phyloP scores from a whole-genome alignment of 2,888 invertebrate species.

The Gastrophysa polygoni region DNA sequence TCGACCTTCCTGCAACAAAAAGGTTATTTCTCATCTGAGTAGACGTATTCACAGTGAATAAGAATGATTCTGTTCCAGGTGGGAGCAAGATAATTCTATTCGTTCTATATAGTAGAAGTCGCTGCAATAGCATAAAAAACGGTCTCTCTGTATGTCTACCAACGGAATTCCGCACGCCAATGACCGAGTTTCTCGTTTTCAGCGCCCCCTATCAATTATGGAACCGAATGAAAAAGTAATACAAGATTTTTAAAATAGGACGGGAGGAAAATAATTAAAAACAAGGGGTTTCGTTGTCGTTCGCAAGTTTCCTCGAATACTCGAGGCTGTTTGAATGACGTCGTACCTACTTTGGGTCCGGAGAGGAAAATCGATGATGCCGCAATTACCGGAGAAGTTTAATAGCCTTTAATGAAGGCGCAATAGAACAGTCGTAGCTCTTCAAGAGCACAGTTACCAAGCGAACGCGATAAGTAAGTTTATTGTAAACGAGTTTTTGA shows the following conservation, averaged over 20 bases:
- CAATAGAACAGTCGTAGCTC: constrained; percentile 1
- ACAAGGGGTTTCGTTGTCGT: not conserved
- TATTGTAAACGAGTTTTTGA: not conserved
- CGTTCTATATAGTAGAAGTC: too few relatives aligned
- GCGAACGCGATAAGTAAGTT: not conserved
- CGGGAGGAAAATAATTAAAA: not conserved
- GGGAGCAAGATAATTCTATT: too few relatives aligned
- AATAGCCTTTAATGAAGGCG: constrained; percentile 9
- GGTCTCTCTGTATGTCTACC: too few relatives aligned
- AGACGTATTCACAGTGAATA: too few relatives aligned
- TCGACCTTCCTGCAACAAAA: too few relatives aligned
- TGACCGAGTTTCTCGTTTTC: too few relatives aligned
- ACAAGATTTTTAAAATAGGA: not conserved
- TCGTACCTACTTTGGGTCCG: not conserved
- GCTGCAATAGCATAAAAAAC: too few relatives aligned
- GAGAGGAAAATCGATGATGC: not conserved
- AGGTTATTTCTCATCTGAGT: too few relatives aligned
- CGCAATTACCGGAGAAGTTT: not conserved
- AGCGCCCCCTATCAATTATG: not conserved
- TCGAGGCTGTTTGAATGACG: not conserved
- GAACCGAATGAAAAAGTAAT: not conserved
- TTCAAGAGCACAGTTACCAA: too few relatives aligned
- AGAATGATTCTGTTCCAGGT: too few relatives aligned
- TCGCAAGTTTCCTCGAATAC: not conserved
- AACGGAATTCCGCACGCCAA: too few relatives aligned